A percentile compares a stretch with the other conserved stretches of the same genome.
These are phyloP conservation scores for Apocheima hispidaria DNA, from an alignment of 2,888 invertebrate species.

Conservation along the genomic window DNA sequence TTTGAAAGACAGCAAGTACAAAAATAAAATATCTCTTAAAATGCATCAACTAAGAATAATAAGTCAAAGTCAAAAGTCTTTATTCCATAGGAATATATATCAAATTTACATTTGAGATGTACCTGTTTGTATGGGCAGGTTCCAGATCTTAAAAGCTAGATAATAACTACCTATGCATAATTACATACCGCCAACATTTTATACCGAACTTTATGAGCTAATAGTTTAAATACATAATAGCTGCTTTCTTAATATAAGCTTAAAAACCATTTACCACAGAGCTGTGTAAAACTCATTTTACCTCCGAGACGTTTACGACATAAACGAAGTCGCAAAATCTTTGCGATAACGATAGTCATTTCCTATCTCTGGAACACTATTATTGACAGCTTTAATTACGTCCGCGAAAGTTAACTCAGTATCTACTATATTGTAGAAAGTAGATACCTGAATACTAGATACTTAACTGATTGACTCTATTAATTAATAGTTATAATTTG, in stretches of 20 bases:
- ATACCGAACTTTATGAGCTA: slow-evolving; percentile 14
- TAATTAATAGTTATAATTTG: no score
- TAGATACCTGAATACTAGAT: no score
- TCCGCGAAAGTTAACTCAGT: neutral
- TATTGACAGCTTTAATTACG: slow-evolving; percentile 13
- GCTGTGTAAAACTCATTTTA: slow-evolving; percentile 24
- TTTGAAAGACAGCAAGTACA: no score
- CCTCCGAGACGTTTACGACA: slow-evolving; percentile 9
- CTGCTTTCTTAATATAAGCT: slow-evolving; percentile 21
- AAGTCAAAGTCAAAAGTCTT: no score
- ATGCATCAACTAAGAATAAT: no score
- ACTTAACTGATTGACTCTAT: no score
- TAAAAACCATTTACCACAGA: slow-evolving; percentile 34
- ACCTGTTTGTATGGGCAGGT: no score
- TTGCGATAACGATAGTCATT: slow-evolving; percentile 20
- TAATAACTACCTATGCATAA: neutral
- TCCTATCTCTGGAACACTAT: slow-evolving; percentile 19
- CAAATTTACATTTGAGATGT: no score
- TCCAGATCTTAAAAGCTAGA: no score
- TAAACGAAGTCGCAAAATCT: slow-evolving; percentile 16
- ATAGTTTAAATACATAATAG: slow-evolving; percentile 10
- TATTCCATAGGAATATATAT: no score
- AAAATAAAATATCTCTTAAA: no score
- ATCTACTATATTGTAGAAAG: neutral
- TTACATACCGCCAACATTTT: neutral